Evolutionary conservation across 2,888 invertebrate genomes (phyloP), one percentile per base, ranked within the genome.

Genomic region (Eupithecia pulchellata): DNA sequence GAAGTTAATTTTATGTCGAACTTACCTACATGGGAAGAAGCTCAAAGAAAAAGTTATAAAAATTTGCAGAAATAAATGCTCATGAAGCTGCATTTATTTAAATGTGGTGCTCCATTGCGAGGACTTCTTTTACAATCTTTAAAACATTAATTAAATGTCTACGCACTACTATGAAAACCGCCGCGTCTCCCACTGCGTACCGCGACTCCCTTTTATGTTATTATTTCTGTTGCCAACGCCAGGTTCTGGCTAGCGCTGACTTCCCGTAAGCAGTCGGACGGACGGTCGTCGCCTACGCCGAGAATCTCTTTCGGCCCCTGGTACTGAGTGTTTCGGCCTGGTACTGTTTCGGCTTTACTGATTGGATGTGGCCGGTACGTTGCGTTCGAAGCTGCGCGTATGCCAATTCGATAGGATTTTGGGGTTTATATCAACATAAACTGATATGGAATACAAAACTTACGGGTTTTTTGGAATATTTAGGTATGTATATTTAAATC

Each of bases 251-350:
- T 93, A 89, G 91, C 89, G 89, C 82, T 90, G 86, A 83, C 88
- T 75, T 84, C 89, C 68, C 89, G 91, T 64, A 60, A 60, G 30
- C 81, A 82, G 74, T 87, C 82, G 73, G 82, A 81, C 64, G 89
- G 89, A 27, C 88, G 91, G 32, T 85, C 90, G 66, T 89, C 91
- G 76, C 91, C 92, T 79, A 92, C 93, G 77, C 89, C 92, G 73
- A 84, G 90, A 84, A 93, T 93, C 92, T 93, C 93, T 92, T 94
- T 94, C 93, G 93, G 93, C 90, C 93, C 93, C 83, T 94, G 93
- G 93, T 90, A 91, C 89, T 93, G 90, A 52, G 52, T 52, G 25
- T 13, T 52, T 52, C 20, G 52, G 20, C 52, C 52, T 52, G 47
- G 25, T 25, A 52, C 20, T 4, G 47, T 52, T 52, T 25, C 47